Percentiles rank a stretch among this genome's conserved stretches.
These are phyloP conservation scores for Lampris incognitus DNA, from an alignment of 2,113 vertebrate species.

Conservation along the genomic window DNA sequence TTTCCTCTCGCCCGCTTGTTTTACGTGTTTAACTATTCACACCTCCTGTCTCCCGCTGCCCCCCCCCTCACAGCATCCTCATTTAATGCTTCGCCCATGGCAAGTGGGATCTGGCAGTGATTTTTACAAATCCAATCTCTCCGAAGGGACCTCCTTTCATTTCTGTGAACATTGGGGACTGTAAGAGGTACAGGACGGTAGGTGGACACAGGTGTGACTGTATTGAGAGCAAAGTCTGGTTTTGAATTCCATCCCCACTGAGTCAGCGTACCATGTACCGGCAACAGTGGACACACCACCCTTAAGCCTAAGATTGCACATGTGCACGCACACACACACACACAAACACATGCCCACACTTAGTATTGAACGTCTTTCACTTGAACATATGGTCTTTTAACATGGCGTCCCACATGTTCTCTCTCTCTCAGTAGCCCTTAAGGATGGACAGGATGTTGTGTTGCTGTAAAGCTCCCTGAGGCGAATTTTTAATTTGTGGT, in stretches of 20 bases:
- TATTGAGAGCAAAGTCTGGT: slow-evolving; percentile 1
- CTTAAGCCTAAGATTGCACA: slow-evolving; percentile 24
- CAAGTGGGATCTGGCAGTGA: slow-evolving; percentile 8
- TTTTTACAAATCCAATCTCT: too few species aligned
- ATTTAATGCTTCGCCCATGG: slow-evolving; percentile 30
- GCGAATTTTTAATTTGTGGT: too few species aligned
- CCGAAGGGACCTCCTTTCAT: slow-evolving; percentile 42
- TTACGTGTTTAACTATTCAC: slow-evolving; percentile 51
- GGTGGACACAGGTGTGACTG: slow-evolving; percentile 28
- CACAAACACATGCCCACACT: not conserved
- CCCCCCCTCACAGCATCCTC: slow-evolving; percentile 38
- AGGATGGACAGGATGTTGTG: slow-evolving; percentile 49
- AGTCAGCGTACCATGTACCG: slow-evolving; percentile 19
- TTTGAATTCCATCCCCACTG: slow-evolving; percentile 36
- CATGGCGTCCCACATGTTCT: slow-evolving; percentile 57
- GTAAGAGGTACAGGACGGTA: not conserved
- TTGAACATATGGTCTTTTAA: slow-evolving; percentile 50
- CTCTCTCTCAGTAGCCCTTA: slow-evolving; percentile 52
- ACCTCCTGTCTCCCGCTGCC: slow-evolving; percentile 23
- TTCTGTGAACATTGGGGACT: slow-evolving; percentile 1
- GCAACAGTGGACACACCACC: slow-evolving; percentile 15
- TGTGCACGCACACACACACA: not conserved
- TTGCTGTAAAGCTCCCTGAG: too few species aligned
- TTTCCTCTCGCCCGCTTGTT: slow-evolving; percentile 41
- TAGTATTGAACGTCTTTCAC: slow-evolving; percentile 18